Evolutionary conservation across 2,888 invertebrate genomes (phyloP), one percentile per base, ranked within the genome.

Genomic region (Pinctada fucata): DNA sequence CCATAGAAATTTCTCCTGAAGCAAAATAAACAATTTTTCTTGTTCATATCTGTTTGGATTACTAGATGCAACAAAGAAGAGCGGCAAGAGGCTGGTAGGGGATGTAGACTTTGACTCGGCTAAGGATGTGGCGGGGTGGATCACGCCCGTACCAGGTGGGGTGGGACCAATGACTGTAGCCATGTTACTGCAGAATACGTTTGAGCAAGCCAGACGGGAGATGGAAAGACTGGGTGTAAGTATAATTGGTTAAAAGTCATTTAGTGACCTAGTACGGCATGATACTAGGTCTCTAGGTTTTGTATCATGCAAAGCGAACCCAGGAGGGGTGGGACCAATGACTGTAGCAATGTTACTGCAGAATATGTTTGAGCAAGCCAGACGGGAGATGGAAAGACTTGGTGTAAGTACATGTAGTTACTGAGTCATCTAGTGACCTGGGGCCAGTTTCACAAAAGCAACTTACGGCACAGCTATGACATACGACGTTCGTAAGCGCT

Each of bases 131-230:
- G 98, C 99, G 16, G 95, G 96, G 0, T 95, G 95, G 93, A 96
- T 99, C 89, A 99, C 99, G 48, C 98, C 99, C 3, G 99, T 99
- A 72, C 94, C 94, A n/a, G 94, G 94, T 8, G 99, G 99, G 82
- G 99, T 99, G 80, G 99, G 99, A 0, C 99, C 99, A 16, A 99
- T 99, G 98, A 99, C 99, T 0, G 99, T 95, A 1, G 98, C 98
- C 45, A 99, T 99, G 98, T 87, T 94, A 78, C 89, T 94, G 66
- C 95, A 95, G 88, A 99, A 99, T 93, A 99, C 98, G 0, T 96
- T 98, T 58, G 94, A 95, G 84, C 96, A 97, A 73, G 97, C 98
- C 3, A 87, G 83, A 64, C 81, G 80, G 63, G 78, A 78, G 6
- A 75, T 84, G 47, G 82, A 84, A 72, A 82, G 69, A 72, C 72